Percentiles rank a stretch among this genome's conserved stretches.
Evolutionary conservation across 2,797 vertebrate species (phyloP).

Genomic region (Eurystomus glaucurus): DNA sequence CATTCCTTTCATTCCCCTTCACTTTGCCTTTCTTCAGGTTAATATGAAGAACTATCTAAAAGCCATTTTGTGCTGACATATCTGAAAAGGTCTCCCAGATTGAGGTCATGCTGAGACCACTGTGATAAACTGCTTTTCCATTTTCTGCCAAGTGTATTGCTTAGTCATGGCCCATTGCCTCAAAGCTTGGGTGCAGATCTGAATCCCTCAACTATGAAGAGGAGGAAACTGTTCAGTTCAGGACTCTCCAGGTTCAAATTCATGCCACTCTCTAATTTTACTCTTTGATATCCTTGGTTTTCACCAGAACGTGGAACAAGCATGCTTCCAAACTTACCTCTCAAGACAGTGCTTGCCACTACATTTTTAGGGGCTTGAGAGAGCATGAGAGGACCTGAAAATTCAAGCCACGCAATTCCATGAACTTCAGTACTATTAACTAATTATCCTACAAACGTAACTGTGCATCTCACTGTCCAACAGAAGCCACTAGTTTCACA

Average conservation of each 20-base stretch:
- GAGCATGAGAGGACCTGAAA: not conserved
- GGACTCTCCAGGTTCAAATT: not conserved
- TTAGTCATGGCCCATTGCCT: not conserved
- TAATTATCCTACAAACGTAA: not conserved
- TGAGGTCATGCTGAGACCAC: conserved; percentile 12
- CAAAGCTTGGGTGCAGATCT: not conserved
- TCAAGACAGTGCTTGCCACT: not conserved
- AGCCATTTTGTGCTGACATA: not conserved
- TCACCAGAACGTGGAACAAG: not conserved
- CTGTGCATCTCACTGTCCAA: not conserved
- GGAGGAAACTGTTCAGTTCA: not conserved
- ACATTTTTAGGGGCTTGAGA: not conserved
- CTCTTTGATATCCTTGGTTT: not conserved
- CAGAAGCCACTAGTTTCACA: not conserved
- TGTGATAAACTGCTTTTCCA: conserved; percentile 33
- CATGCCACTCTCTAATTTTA: not conserved
- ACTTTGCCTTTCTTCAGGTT: not conserved
- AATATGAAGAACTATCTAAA: not conserved
- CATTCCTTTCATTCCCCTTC: not conserved
- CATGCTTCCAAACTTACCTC: not conserved
- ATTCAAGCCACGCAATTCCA: not conserved
- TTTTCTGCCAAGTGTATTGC: not conserved
- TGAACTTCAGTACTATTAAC: not conserved
- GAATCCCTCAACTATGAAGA: not conserved
- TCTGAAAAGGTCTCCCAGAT: conserved; percentile 4